A percentile compares a stretch with the other conserved stretches of the same genome.
phyloP scores from a whole-genome alignment of 2,113 vertebrate species.

The Cryptomyrus ogoouensis region DNA sequence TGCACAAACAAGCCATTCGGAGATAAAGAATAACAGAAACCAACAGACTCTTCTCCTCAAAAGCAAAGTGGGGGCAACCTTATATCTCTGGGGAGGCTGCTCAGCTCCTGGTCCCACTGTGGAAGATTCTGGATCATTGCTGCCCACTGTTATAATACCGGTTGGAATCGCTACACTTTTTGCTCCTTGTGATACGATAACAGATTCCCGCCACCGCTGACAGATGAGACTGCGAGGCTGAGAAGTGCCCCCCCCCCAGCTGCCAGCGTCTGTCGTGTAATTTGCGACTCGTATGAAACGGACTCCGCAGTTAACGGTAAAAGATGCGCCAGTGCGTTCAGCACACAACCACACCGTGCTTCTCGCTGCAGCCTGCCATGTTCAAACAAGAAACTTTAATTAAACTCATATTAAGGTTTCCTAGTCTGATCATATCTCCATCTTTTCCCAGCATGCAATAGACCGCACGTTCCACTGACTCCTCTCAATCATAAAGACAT shows the following conservation, averaged over 20 bases:
- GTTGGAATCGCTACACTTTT: background rate
- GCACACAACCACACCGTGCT: background rate
- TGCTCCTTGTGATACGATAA: background rate
- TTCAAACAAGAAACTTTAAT: conserved; percentile 12
- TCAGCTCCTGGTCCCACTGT: background rate
- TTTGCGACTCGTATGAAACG: background rate
- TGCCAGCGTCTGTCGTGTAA: background rate
- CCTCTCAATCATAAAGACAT: background rate
- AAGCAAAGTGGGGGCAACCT: background rate
- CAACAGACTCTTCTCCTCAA: background rate
- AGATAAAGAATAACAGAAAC: background rate
- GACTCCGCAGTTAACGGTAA: background rate
- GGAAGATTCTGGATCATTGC: background rate
- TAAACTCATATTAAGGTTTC: conserved; percentile 3
- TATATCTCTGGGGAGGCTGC: background rate
- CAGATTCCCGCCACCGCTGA: background rate
- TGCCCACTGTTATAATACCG: background rate
- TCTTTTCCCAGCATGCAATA: background rate
- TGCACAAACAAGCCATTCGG: background rate
- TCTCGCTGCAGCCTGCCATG: background rate
- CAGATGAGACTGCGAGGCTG: background rate
- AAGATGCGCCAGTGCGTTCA: background rate
- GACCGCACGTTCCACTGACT: background rate
- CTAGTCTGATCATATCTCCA: background rate
- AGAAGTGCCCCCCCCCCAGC: background rate